phyloP scores from a whole-genome alignment of 2,797 vertebrate species.

The Enteromius viviparus region DNA sequence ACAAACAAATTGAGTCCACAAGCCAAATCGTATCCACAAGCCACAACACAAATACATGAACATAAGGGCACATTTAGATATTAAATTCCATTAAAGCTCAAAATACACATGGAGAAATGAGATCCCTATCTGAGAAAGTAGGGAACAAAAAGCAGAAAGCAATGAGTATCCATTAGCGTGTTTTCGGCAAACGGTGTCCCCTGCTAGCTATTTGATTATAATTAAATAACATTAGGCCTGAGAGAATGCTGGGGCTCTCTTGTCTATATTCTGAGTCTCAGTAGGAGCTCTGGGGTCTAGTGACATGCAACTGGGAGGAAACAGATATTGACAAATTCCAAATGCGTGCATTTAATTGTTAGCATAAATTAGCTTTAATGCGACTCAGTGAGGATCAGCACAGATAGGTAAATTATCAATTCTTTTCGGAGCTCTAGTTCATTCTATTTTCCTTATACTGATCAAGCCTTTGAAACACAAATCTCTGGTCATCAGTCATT shows the following conservation, averaged over 20 bases:
- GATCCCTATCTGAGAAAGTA: constrained; percentile 60
- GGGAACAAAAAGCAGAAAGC: constrained; percentile 68
- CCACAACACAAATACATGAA: constrained; percentile 20
- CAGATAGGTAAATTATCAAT: background rate
- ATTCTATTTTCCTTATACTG: constrained; percentile 28
- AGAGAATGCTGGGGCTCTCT: constrained; percentile 72
- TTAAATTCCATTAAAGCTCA: constrained; percentile 9
- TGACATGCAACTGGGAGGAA: constrained; percentile 64
- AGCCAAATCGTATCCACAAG: constrained; percentile 5
- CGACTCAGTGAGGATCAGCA: background rate
- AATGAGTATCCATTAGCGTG: constrained; percentile 80
- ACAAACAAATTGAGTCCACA: background rate
- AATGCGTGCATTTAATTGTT: constrained; percentile 73
- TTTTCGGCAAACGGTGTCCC: constrained; percentile 78
- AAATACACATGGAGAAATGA: constrained; percentile 38
- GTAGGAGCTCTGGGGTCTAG: constrained; percentile 62
- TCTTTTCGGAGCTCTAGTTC: background rate
- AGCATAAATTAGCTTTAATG: constrained; percentile 64
- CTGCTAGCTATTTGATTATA: constrained; percentile 85
- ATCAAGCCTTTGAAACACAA: constrained; percentile 34
- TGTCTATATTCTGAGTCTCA: constrained; percentile 67
- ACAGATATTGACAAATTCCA: constrained; percentile 72
- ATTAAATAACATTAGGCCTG: constrained; percentile 84
- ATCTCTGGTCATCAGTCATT: constrained; percentile 49
- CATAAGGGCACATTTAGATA: constrained; percentile 17